Evolutionary conservation across 2,113 vertebrate genomes (phyloP), one percentile per base, ranked within the genome.

Genomic region (Chiloscyllium plagiosum): DNA sequence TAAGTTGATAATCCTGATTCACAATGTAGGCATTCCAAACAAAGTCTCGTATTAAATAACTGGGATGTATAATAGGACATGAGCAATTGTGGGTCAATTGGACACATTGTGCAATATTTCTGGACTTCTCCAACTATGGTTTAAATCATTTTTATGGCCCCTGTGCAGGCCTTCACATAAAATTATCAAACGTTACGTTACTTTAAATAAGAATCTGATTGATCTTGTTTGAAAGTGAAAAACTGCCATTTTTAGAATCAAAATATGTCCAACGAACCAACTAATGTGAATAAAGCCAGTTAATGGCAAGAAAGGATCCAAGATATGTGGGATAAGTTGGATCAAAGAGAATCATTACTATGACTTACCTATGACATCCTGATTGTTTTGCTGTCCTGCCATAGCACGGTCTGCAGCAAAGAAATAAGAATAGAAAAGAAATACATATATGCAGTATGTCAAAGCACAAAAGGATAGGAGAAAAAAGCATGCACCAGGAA

Each of bases 351-450:
- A n/a, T 22, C 65, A 47, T 70, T 70, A 66, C 92, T 22, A 56
- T 69, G 92, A 94, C 92, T 26, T 94, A 94, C 92, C 92, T 94
- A 4, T 22, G 33, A 26, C 92, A 94, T 94, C 92, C 92, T 94
- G 92, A 24, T 70, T 94, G 92, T 94, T 94, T 94, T 94, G 68
- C 68, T 94, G 66, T 94, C 92, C 92, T 70, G 66, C 92, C 92
- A 68, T 69, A 94, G 69, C 92, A 69, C 66, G 92, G 92, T 94
- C 92, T 94, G 66, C 66, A 94, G 92, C 92, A 94, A 94, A 47
- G 66, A 94, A 94, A 94, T 94, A 94, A 94, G 92, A 94, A 70
- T 94, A 70, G 92, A 94, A 94, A 94, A n/a, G 70, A 42, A 90
- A 90, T 61, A 90, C 52, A 90, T 65, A 61, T 90, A 90, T n/a